Percentiles rank a stretch among this genome's conserved stretches.
Evolutionary conservation across 1,140 invertebrate genomes (phyloP).

Genomic region (Dendroctonus valens): DNA sequence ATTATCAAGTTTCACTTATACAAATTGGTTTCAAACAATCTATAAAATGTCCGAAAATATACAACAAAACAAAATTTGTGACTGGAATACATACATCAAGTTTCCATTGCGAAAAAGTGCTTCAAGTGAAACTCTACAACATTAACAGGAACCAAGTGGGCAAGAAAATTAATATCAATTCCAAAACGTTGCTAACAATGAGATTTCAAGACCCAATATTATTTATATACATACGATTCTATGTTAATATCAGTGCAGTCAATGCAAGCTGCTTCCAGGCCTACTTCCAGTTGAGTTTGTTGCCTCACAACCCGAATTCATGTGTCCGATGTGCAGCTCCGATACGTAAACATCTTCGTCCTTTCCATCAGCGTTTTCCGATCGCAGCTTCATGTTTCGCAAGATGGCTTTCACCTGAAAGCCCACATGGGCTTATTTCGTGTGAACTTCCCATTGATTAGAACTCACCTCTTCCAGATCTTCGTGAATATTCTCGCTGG

Average conservation of each 20-base stretch:
- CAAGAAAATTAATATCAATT: no score
- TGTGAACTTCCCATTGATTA: not conserved
- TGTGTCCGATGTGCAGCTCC: constrained; percentile 33
- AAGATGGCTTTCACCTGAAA: constrained; percentile 30
- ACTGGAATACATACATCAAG: no score
- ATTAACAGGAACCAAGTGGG: no score
- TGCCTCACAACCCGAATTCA: not conserved
- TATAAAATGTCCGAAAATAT: no score
- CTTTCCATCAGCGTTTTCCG: constrained; percentile 29
- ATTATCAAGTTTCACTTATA: not conserved
- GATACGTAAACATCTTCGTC: constrained; percentile 35
- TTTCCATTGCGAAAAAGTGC: no score
- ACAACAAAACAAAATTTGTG: no score
- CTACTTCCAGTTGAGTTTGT: no score
- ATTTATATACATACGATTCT: not conserved
- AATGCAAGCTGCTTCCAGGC: no score
- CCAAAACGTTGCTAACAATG: not conserved
- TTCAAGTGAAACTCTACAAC: no score
- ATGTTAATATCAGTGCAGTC: constrained; percentile 5
- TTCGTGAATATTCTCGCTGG: constrained; percentile 47
- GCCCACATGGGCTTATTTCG: not conserved
- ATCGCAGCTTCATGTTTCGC: constrained; percentile 18
- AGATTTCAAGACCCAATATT: not conserved
- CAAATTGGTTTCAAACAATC: not conserved
- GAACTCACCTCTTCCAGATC: constrained; percentile 37